A percentile compares a stretch with the other conserved stretches of the same genome.
Evolutionary conservation across 2,888 invertebrate species (phyloP).

Genomic region (Amphipoea oculea): DNA sequence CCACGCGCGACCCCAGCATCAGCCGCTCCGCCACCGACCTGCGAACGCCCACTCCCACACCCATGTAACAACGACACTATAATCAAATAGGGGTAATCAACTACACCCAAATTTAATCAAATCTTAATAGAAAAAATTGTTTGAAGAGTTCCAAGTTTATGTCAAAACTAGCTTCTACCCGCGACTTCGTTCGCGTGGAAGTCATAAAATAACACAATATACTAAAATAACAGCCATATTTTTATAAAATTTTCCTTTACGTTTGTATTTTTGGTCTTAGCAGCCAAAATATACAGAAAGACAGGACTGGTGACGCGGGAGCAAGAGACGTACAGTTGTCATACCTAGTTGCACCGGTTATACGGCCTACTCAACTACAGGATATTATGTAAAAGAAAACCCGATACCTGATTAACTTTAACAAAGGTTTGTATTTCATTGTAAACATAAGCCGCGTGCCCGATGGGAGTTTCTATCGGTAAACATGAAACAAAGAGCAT

Average conservation of each 20-base stretch:
- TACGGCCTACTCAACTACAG: too few species aligned
- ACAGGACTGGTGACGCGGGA: neutral
- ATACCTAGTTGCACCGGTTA: too few species aligned
- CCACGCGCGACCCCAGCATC: constrained; percentile 96
- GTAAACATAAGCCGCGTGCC: too few species aligned
- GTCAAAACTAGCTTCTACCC: neutral
- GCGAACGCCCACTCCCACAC: constrained; percentile 15
- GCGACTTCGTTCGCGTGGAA: neutral
- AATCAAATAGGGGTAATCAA: neutral
- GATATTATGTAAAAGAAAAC: too few species aligned
- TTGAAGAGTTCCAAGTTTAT: neutral
- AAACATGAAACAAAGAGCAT: too few species aligned
- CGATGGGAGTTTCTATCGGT: too few species aligned
- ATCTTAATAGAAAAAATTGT: neutral
- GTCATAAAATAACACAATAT: neutral
- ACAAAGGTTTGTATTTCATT: too few species aligned
- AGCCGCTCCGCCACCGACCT: constrained; percentile 98
- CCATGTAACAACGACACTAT: neutral
- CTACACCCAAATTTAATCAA: neutral
- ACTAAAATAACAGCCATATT: neutral
- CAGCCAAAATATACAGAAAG: neutral
- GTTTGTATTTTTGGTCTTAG: too few species aligned
- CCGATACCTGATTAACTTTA: too few species aligned
- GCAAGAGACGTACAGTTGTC: too few species aligned
- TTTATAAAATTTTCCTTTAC: neutral